Base-by-base conservation (phyloP, 1,140 invertebrate species). In the Hyles vespertilio region DNA sequence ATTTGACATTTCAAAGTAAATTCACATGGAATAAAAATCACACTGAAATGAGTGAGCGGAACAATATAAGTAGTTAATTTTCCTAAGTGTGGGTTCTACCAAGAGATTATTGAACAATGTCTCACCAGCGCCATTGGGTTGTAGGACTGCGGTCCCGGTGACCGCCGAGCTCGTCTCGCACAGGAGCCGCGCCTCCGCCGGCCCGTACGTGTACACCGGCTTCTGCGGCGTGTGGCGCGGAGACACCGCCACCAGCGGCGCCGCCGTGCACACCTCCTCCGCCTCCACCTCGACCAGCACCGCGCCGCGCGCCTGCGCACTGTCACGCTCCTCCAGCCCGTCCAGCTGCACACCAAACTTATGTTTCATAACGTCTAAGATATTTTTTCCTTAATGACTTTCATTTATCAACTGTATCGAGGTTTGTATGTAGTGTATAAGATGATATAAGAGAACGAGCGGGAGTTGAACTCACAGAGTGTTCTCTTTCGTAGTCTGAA, bases 251-350 rank as follows among this genome's bases (percentile, higher is more conserved):
- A 93, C 84, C 48, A 95, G 80, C 1, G 94, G 93, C 10, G 91
- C 91, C 5, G 92, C 92, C 2, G 92, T 93, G 76, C 93, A 93
- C 33, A 93, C 91, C 49, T 92, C 92, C 47, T 93, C 92, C 66
- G 93, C 93, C 72, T 94, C 93, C 1, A 94, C 92, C 72, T 94
- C 93, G 0, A 94, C 92, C 59, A 94, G 89, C 1, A 94, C 89
- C 0, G 93, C 93, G 63, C 91, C 79, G 0, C 85, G 73, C 0
- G 72, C 59, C 5, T 92, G 87, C 0, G 63, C 56, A 45, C 92
- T 92, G 9, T 93, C 92, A 52, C 89, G 89, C 8, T 90, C 89
- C 48, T 86, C 87, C 0, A 58, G 65, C 5, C 73, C 82, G 3
- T 84, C 84, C 7, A 78, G 61, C 88, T 89, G 51, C 32, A 22